Base-by-base conservation (phyloP, 2,113 vertebrate species). In the Dryoscopus gambensis region DNA sequence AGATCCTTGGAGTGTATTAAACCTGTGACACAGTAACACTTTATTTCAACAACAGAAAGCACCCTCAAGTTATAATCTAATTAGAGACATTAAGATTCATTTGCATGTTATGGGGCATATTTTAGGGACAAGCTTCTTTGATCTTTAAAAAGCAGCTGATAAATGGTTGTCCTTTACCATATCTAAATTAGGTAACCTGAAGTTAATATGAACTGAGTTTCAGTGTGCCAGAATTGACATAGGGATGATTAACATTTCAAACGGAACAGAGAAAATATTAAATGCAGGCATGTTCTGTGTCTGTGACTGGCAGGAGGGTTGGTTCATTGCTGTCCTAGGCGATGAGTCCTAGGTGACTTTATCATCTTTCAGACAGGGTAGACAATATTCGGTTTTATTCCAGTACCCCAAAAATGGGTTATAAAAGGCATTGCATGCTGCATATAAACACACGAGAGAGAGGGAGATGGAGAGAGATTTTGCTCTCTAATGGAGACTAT, bases 241-340 rank as follows among this genome's bases (percentile, higher is more conserved):
- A 77, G 70, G 94, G 86, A 73, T 76, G 37, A 95, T 96, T 95
- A 97, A 88, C 93, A 96, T 97, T 97, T 97, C 96, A 97, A 96
- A 97, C 5, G 50, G 79, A 74, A 57, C 65, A 39, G 64, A 56
- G 79, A 73, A 94, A 86, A 91, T 86, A 93, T 91, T 79, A 87
- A 94, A 76, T 64, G 57, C 52, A 87, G 82, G 42, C 84, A 70
- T 95, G 69, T 93, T 96, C 30, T 46, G 68, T 93, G 85, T 91
- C 97, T 96, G 42, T 83, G 90, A 44, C 85, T 89, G 84, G 63
- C 74, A 76, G 67, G n/a, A 70, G 67, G 17, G 59, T 13, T 84
- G 46, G n/a, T 59, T 85, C 84, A 49, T 47, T 87, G 65, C 87
- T 74, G 59, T 91, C 67, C 82, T 49, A 83, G 82, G 70, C 89